Conservation (phyloP, 2,113 vertebrate species). For the Neofelis nebulosa region DNA sequence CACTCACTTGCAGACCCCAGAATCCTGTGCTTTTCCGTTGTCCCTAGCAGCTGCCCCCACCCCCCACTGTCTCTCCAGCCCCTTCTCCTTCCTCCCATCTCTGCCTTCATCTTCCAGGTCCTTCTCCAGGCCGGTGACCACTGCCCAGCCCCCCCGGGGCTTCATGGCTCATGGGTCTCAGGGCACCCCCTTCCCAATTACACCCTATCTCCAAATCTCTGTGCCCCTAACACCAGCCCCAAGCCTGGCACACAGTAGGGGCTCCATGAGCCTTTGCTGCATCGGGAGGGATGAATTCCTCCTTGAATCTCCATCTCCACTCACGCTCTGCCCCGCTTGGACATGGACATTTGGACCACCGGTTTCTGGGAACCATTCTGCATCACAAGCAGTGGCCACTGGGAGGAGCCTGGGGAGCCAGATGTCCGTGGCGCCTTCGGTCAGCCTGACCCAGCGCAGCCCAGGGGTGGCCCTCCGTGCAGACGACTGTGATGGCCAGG, state of each 20-base stretch:
- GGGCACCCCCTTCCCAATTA: background rate
- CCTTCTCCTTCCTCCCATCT: background rate
- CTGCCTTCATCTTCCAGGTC: background rate
- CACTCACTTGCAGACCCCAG: background rate
- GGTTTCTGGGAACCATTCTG: background rate
- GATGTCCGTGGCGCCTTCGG: background rate
- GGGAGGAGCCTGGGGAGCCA: background rate
- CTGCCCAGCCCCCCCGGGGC: background rate
- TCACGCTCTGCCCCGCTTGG: background rate
- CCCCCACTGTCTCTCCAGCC: background rate
- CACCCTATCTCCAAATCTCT: background rate
- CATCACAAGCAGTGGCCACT: background rate
- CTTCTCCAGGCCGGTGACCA: background rate
- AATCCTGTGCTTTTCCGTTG: background rate
- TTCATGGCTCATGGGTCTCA: background rate
- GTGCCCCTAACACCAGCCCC: background rate
- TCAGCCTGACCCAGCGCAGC: conserved; percentile 58
- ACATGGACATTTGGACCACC: background rate
- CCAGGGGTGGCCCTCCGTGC: background rate
- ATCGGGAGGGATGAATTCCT: background rate
- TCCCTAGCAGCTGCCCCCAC: background rate
- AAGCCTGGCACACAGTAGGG: background rate
- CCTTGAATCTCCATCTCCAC: background rate
- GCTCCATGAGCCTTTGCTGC: background rate
- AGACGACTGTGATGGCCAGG: background rate